Conservation (phyloP, 2,113 vertebrate species). For the Brachyhypopomus occidentalis region DNA sequence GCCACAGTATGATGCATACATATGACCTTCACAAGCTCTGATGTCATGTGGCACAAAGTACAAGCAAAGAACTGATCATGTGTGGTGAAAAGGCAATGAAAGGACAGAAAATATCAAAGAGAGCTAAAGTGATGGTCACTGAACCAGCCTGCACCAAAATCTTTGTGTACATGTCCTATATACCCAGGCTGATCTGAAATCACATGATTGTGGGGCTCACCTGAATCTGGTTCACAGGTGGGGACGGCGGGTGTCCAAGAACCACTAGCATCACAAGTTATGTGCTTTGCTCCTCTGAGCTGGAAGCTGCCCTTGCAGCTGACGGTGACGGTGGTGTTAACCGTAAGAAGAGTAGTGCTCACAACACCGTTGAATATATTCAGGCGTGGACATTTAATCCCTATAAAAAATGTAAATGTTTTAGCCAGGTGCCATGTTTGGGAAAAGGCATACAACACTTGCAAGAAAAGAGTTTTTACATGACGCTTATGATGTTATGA, state of each 20-base stretch:
- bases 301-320: neutral
- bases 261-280: neutral
- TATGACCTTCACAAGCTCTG: neutral
- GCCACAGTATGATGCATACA: slow-evolving; percentile 14
- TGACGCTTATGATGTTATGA: no score
- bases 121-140: neutral
- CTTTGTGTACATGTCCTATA: no score
- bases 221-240: neutral
- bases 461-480: neutral
- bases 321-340: neutral
- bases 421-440: neutral
- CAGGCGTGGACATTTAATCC: slow-evolving; percentile 11
- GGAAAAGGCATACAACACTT: slow-evolving; percentile 18
- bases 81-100: no score
- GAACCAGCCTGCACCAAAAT: no score
- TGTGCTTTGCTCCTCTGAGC: neutral
- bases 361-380: neutral
- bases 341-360: neutral
- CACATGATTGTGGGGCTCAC: neutral
- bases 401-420: neutral
- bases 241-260: slow-evolving; percentile 15
- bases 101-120: neutral
- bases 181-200: no score
- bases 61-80: no score
- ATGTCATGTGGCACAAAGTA: neutral